Conservation (phyloP, 2,113 vertebrate species). For the Galbula dea region DNA sequence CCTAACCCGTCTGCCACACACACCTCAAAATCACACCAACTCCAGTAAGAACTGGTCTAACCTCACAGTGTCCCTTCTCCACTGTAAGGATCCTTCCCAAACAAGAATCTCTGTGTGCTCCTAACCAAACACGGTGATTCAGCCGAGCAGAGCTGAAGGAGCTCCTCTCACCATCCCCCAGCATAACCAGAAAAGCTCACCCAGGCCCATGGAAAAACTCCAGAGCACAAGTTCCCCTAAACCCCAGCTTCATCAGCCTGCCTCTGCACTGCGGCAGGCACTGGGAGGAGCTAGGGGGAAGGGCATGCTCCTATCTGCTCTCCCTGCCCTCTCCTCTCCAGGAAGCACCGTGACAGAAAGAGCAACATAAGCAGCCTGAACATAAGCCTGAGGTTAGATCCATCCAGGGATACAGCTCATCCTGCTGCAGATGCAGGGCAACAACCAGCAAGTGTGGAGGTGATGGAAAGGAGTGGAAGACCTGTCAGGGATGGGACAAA, state of each 20-base stretch:
- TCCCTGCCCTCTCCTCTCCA: background rate
- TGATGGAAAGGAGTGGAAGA: background rate
- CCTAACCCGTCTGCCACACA: background rate
- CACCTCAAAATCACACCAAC: background rate
- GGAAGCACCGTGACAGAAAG: background rate
- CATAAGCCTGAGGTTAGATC: background rate
- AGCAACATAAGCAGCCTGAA: background rate
- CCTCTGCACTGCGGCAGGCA: background rate
- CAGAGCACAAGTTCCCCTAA: background rate
- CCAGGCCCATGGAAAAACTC: background rate
- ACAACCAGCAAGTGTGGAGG: background rate
- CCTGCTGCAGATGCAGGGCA: background rate
- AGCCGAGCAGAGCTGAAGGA: background rate
- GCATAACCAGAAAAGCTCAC: background rate
- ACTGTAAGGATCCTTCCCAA: background rate
- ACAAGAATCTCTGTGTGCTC: background rate
- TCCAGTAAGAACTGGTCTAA: background rate
- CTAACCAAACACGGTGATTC: accelerated
- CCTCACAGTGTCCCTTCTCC: background rate
- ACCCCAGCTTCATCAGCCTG: background rate
- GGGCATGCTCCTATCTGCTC: background rate
- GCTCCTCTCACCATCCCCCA: background rate
- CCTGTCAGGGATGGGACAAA: background rate
- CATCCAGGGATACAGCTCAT: background rate
- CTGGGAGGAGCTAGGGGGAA: too few relatives aligned